phyloP scores from a whole-genome alignment of 2,888 invertebrate genomes.

The Omphaloscelis lunosa region DNA sequence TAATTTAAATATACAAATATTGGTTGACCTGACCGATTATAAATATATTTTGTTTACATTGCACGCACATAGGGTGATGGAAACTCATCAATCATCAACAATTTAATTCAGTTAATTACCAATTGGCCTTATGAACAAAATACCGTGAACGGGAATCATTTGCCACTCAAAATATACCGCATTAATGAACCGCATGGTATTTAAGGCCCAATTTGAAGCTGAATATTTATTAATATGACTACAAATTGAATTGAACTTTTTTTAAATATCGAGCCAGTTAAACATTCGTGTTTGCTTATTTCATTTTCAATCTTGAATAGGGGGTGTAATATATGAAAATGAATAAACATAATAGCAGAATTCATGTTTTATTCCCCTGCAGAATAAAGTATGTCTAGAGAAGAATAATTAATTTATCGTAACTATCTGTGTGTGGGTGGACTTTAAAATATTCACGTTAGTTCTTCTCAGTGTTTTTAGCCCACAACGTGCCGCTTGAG shows the following conservation, averaged over 20 bases:
- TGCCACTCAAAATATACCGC: neutral
- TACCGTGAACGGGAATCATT: neutral
- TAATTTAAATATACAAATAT: neutral
- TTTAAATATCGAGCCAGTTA: neutral
- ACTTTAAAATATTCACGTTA: slow-evolving; percentile 11
- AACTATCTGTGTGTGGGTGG: neutral
- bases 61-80: neutral
- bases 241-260: neutral
- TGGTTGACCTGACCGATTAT: no score
- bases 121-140: neutral
- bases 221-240: neutral
- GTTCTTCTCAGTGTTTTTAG: neutral
- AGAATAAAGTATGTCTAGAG: neutral
- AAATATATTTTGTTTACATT: slow-evolving; percentile 6
- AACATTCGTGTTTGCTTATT: neutral
- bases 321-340: neutral
- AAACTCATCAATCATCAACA: neutral
- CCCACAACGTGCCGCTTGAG: neutral
- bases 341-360: neutral
- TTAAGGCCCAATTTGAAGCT: neutral
- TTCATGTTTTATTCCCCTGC: neutral
- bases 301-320: neutral
- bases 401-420: neutral
- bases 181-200: neutral
- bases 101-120: neutral